Conservation (phyloP, 92 coral and sea anemone species). For the Actinostola sp. region DNA sequence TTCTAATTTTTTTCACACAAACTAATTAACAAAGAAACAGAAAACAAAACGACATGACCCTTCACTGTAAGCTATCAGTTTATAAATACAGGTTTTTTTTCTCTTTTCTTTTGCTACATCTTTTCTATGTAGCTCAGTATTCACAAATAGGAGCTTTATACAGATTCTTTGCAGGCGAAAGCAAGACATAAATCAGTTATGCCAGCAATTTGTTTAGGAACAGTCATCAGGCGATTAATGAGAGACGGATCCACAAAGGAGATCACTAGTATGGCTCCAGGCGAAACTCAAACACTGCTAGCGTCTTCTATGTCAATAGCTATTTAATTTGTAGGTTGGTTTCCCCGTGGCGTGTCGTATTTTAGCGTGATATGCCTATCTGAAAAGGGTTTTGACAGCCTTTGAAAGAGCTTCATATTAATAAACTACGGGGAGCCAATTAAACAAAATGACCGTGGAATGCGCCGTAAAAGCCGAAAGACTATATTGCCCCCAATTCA, state of each 20-base stretch:
- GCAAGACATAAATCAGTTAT: background rate
- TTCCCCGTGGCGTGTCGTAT: constrained; percentile 24
- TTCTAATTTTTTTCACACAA: no score
- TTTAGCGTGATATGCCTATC: constrained; percentile 15
- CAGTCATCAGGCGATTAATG: background rate
- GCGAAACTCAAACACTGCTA: background rate
- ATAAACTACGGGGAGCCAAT: constrained; percentile 34
- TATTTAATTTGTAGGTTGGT: constrained; percentile 22
- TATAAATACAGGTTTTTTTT: no score
- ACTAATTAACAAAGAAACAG: no score
- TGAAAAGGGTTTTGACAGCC: constrained; percentile 25
- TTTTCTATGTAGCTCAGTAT: background rate
- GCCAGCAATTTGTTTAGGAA: background rate
- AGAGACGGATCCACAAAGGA: background rate
- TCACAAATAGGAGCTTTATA: background rate
- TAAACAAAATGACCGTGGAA: constrained; percentile 25
- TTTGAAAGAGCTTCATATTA: constrained; percentile 17
- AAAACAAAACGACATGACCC: no score
- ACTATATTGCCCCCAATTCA: background rate
- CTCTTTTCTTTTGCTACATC: no score
- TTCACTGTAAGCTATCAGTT: no score
- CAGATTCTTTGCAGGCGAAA: background rate
- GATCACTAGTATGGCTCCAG: background rate
- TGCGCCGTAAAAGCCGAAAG: constrained; percentile 16
- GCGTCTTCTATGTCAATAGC: constrained; percentile 11